Conservation (phyloP, 2,888 invertebrate genomes). For the Zeuzera pyrina region DNA sequence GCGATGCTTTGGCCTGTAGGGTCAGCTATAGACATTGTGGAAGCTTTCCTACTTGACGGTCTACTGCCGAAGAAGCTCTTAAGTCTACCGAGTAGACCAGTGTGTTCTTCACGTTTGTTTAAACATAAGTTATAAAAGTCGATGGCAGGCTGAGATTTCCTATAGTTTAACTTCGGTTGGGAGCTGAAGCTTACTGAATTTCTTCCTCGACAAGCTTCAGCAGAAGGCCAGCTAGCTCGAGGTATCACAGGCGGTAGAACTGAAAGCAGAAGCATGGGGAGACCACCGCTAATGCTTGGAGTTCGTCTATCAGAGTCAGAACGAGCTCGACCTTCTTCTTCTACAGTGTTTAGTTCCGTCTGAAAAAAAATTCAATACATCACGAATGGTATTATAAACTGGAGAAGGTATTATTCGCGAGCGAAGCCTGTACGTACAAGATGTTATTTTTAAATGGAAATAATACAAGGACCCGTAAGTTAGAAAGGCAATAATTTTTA, state of each 20-base stretch:
- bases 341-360: slow-evolving; percentile 60
- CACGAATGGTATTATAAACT: no score
- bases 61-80: slow-evolving; percentile 77
- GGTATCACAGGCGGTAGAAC: slow-evolving; percentile 84
- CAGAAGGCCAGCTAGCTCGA: slow-evolving; percentile 84
- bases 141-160: slow-evolving; percentile 70
- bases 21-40: slow-evolving; percentile 75
- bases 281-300: slow-evolving; percentile 79
- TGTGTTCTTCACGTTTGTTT: slow-evolving; percentile 69
- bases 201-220: slow-evolving; percentile 75
- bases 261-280: slow-evolving; percentile 80
- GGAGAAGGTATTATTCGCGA: no score
- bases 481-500: no score
- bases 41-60: slow-evolving; percentile 78
- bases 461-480: no score
- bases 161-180: slow-evolving; percentile 75
- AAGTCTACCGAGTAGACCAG: slow-evolving; percentile 66
- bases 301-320: slow-evolving; percentile 50
- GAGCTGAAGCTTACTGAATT: slow-evolving; percentile 78
- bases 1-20: slow-evolving; percentile 76
- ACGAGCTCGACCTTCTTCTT: slow-evolving; percentile 43
- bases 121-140: slow-evolving; percentile 74
- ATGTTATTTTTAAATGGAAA: no score
- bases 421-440: no score
- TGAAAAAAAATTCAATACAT: slow-evolving; percentile 21